Percentiles rank a stretch among this genome's conserved stretches.
These are phyloP conservation scores for Piaya cayana DNA, from an alignment of 2,113 vertebrate genomes.

Conservation along the genomic window DNA sequence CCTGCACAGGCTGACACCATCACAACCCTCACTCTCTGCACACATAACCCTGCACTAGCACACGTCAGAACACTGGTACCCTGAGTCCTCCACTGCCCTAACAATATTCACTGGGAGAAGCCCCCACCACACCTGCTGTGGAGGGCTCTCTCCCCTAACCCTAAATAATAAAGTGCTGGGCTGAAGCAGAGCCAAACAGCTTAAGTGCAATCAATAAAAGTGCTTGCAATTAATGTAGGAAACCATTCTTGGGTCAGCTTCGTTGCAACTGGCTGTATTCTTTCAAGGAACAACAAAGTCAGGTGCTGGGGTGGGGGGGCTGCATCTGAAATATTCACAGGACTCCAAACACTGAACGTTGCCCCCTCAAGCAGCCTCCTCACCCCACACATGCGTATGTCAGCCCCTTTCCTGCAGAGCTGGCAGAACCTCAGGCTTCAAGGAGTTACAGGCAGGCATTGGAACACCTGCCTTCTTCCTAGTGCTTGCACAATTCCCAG, in stretches of 20 bases:
- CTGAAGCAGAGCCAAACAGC: constrained; percentile 69
- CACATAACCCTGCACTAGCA: background rate
- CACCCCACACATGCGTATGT: background rate
- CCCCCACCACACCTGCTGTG: background rate
- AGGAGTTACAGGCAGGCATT: constrained; percentile 62
- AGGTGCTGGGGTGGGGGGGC: constrained; percentile 9
- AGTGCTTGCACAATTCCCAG: background rate
- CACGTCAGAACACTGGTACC: background rate
- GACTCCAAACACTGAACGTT: constrained; percentile 19
- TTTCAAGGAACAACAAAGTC: constrained; percentile 71
- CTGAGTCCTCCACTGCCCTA: background rate
- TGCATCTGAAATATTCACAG: constrained; percentile 34
- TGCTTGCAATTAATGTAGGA: constrained; percentile 78
- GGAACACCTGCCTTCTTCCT: constrained; percentile 23
- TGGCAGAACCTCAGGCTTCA: constrained; percentile 63
- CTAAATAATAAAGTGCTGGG: constrained; percentile 66
- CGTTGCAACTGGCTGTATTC: constrained; percentile 74
- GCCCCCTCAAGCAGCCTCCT: constrained; percentile 35
- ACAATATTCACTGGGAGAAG: background rate
- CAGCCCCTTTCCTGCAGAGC: constrained; percentile 59
- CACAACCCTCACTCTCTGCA: background rate
- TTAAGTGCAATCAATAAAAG: constrained; percentile 80
- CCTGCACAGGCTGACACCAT: background rate
- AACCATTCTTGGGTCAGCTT: constrained; percentile 71
- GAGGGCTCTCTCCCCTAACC: background rate